Conservation (phyloP, 2,888 invertebrate genomes). For the Epinotia nisella region DNA sequence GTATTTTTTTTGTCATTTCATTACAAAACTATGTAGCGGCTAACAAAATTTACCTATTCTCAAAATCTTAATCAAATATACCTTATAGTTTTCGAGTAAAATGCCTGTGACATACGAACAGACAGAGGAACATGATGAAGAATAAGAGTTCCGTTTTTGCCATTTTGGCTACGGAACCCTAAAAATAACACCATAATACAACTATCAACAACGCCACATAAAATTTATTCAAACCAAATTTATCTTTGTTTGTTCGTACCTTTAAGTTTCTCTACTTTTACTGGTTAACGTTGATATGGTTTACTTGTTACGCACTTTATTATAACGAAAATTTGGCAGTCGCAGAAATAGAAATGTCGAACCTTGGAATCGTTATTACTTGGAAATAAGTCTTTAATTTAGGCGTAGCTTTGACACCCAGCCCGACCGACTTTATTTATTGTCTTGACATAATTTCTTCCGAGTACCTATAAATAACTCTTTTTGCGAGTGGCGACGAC, state of each 20-base stretch:
- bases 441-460: constrained; percentile 28
- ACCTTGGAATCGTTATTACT: constrained; percentile 53
- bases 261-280: constrained; percentile 1
- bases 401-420: constrained; percentile 52
- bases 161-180: no score
- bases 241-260: neutral
- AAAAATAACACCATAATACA: no score
- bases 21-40: no score
- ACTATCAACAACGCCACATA: no score
- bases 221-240: neutral
- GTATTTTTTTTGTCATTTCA: no score
- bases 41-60: no score
- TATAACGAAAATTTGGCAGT: constrained; percentile 23
- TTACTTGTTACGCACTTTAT: constrained; percentile 26
- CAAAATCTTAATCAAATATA: no score
- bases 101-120: no score
- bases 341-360: constrained; percentile 48
- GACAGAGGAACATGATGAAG: no score
- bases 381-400: constrained; percentile 57
- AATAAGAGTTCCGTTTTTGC: no score
- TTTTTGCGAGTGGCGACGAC: constrained; percentile 23
- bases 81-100: no score
- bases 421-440: constrained; percentile 51
- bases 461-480: constrained; percentile 32
- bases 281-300: constrained; percentile 21